Conservation (phyloP, 1,140 invertebrate genomes). For the Leptinotarsa undecemlineata region DNA sequence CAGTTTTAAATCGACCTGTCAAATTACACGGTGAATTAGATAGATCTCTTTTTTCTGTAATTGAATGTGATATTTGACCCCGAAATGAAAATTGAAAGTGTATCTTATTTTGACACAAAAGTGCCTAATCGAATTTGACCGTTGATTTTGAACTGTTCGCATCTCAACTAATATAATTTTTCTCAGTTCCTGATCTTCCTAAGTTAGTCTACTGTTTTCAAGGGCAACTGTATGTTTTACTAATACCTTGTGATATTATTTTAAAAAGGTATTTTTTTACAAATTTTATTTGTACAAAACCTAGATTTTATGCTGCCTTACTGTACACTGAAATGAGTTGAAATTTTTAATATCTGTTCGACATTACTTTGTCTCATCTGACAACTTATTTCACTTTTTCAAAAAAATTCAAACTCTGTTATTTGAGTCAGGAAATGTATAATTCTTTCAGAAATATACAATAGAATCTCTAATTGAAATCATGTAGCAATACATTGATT, state of each 20-base stretch:
- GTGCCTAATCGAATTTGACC: conserved; percentile 5
- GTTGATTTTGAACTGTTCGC: not conserved
- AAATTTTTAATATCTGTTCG: not conserved
- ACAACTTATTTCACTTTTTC: too few species aligned
- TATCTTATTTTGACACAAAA: not conserved
- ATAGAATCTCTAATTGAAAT: too few species aligned
- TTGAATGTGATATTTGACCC: not conserved
- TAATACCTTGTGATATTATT: conserved; percentile 44
- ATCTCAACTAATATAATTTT: not conserved
- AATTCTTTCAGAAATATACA: too few species aligned
- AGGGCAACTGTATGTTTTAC: conserved; percentile 2
- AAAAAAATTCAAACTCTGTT: too few species aligned
- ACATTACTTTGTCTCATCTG: not conserved
- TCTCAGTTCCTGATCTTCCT: conserved; percentile 11
- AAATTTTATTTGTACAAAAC: conserved; percentile 21
- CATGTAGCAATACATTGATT: too few species aligned
- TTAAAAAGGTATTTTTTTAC: conserved; percentile 31
- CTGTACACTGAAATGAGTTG: not conserved
- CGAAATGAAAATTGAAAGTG: not conserved
- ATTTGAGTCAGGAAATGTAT: too few species aligned
- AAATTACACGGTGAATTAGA: too few species aligned
- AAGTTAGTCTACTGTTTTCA: conserved; percentile 9
- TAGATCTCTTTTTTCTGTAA: not conserved
- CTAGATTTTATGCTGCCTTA: conserved; percentile 15
- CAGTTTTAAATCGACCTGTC: too few species aligned